Conservation (phyloP, 2,888 invertebrate species). For the Biston betularia region DNA sequence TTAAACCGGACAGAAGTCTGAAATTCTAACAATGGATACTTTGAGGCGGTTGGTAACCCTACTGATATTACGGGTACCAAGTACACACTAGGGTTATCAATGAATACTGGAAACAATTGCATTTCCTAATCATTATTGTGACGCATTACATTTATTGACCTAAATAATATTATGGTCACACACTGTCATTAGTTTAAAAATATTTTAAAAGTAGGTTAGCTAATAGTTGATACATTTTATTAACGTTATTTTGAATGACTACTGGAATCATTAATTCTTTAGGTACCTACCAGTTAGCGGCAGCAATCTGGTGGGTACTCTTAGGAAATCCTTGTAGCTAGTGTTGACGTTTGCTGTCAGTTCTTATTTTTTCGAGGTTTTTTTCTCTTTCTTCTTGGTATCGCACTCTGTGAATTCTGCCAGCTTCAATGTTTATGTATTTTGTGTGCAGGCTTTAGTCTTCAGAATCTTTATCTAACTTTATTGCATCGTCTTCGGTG, state of each 20-base stretch:
- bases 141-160: constrained; percentile 34
- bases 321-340: too few relatives aligned
- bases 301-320: too few relatives aligned
- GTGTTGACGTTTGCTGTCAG: too few relatives aligned
- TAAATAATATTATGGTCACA: constrained; percentile 17
- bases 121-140: constrained; percentile 37
- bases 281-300: not conserved
- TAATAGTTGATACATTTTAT: not conserved
- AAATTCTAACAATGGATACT: not conserved
- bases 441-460: too few relatives aligned
- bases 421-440: too few relatives aligned
- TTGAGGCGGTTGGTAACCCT: not conserved
- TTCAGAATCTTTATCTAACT: too few relatives aligned
- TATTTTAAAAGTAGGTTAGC: constrained; percentile 13
- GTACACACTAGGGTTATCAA: constrained; percentile 31
- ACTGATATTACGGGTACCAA: not conserved
- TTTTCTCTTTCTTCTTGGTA: too few relatives aligned
- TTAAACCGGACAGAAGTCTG: too few relatives aligned
- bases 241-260: not conserved
- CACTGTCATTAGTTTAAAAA: constrained; percentile 9
- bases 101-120: constrained; percentile 38
- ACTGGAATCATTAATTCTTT: not conserved
- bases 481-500: too few relatives aligned
- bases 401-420: too few relatives aligned
- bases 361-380: too few relatives aligned